Evolutionary conservation across 2,888 invertebrate genomes (phyloP), one percentile per base, ranked within the genome.

Genomic region (Mayetiola destructor): DNA sequence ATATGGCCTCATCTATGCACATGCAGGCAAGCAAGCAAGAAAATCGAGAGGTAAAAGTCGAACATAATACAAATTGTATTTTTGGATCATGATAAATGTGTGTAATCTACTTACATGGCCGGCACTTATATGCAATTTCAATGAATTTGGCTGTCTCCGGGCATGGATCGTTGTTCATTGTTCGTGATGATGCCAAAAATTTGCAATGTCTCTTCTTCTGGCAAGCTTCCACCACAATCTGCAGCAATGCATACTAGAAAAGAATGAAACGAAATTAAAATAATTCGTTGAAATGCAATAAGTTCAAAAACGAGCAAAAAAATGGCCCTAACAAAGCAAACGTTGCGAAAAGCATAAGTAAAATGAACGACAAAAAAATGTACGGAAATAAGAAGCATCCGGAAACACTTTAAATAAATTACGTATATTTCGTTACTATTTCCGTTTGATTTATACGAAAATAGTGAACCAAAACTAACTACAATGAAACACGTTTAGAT

Each of bases 81-180:
- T n/a, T n/a, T n/a, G n/a, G n/a, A n/a, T n/a, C 48, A 48, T 53
- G 53, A 53, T 32, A 20, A 53, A 53, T 32, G 30, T 29, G 53
- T 32, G 10, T 53, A 14, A 14, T 32, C 3, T 67, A 85, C 88
- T 89, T 78, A 95, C 95, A 89, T 68, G 96, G 96, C 73, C 90
- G 82, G 78, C 96, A 96, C 75, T 94, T 94, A 77, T 92, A 96
- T 64, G 90, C 90, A 62, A 95, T 90, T 76, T 94, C 92, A 63
- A 94, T 88, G 76, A 91, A 94, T 74, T 95, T 93, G 62, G 87
- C 79, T 59, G 88, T 84, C 21, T 86, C 85, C 12, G 93, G 93
- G 69, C 95, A 96, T 0, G 94, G 93, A 75, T 96, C 94, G 48
- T 84, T 84, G 27, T 85, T 85, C 67, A 91, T 88, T 54, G 88